These are phyloP conservation scores for Hybognathus amarus DNA, from an alignment of 2,797 vertebrate species.

Conservation along the genomic window DNA sequence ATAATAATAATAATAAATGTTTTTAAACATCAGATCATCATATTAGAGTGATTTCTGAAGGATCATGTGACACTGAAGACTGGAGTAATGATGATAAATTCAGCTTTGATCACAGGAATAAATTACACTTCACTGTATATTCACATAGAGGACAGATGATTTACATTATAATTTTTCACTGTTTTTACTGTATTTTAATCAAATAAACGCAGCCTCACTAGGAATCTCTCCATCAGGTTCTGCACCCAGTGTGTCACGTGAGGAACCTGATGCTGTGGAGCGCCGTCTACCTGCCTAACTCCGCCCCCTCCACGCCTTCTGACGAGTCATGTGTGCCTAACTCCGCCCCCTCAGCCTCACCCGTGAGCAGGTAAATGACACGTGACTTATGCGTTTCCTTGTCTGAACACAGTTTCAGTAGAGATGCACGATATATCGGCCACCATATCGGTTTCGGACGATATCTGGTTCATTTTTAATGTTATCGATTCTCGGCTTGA, in stretches of 20 bases:
- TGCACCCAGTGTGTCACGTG: conserved; percentile 96
- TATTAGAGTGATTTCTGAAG: not conserved
- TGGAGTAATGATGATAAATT: not conserved
- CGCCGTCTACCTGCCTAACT: conserved; percentile 94
- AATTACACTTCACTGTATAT: not conserved
- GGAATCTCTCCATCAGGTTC: conserved; percentile 78
- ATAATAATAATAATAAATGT: not conserved
- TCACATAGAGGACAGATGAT: too few relatives aligned
- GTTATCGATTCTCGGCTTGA: too few relatives aligned
- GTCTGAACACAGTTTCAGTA: conserved; percentile 44
- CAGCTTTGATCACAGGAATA: too few relatives aligned
- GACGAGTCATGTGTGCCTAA: conserved; percentile 93
- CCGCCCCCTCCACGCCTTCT: conserved; percentile 90
- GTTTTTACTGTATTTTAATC: not conserved
- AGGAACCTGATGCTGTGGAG: conserved; percentile 98
- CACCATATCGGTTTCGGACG: too few relatives aligned
- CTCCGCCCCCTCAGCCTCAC: conserved; percentile 84
- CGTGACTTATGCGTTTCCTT: conserved; percentile 31
- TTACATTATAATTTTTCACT: not conserved
- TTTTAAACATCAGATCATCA: too few relatives aligned
- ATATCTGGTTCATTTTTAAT: too few relatives aligned
- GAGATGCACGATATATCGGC: too few relatives aligned
- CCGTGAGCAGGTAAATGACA: conserved; percentile 90
- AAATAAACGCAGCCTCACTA: not conserved
- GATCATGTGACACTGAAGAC: too few relatives aligned